Evolutionary conservation across 2,888 invertebrate species (phyloP).

Genomic region (Chydorus sphaericus): DNA sequence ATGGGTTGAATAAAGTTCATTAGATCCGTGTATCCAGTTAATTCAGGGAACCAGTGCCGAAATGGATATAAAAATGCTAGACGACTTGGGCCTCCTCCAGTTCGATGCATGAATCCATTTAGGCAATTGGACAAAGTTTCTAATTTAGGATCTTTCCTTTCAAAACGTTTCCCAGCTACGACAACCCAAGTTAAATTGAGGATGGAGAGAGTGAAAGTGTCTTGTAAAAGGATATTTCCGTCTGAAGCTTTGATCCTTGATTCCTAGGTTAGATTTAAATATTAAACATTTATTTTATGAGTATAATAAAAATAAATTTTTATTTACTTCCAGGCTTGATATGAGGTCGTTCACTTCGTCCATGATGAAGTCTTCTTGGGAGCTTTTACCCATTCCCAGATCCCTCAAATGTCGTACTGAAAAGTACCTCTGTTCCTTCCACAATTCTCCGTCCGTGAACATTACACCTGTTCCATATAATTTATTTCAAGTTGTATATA

Average conservation of each 20-base stretch:
- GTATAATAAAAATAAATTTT: too few relatives aligned
- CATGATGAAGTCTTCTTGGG: constrained; percentile 44
- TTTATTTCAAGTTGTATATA: background rate
- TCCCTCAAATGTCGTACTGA: constrained; percentile 45
- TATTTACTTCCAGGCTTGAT: constrained; percentile 15
- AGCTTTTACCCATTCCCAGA: constrained; percentile 40
- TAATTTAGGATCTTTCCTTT: constrained; percentile 41
- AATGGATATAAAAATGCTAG: background rate
- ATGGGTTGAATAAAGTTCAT: background rate
- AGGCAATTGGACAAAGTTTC: constrained; percentile 40
- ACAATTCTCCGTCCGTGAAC: constrained; percentile 48
- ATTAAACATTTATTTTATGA: background rate
- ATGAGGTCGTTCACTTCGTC: constrained; percentile 41
- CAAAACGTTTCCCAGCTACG: constrained; percentile 48
- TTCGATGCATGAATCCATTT: constrained; percentile 42
- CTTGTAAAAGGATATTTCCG: background rate
- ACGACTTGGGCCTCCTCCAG: background rate
- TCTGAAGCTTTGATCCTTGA: too few relatives aligned
- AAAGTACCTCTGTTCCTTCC: constrained; percentile 50
- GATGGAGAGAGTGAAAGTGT: constrained; percentile 41
- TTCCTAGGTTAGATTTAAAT: constrained; percentile 34
- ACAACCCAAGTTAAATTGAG: constrained; percentile 54
- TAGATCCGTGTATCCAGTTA: background rate
- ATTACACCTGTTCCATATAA: constrained; percentile 26
- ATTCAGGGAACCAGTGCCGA: background rate